Percentiles rank a stretch among this genome's conserved stretches.
Conservation (phyloP, 1,140 invertebrate genomes). For the Hypothenemus hampei region DNA sequence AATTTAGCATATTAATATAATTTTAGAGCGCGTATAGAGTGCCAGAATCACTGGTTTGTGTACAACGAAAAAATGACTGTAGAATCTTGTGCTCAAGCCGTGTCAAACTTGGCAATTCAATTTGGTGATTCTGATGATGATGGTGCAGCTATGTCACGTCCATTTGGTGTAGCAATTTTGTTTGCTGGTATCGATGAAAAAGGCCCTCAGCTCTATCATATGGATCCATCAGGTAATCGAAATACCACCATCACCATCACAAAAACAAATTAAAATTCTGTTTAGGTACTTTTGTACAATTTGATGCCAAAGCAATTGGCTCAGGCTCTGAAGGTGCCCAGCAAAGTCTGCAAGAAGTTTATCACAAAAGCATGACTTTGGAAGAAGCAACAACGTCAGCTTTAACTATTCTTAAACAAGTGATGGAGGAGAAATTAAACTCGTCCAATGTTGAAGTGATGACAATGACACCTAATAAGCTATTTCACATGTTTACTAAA, state of each 20-base stretch:
- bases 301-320: conserved; percentile 98
- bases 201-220: conserved; percentile 86
- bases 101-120: conserved; percentile 96
- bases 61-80: conserved; percentile 96
- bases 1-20: not conserved
- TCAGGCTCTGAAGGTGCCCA: conserved; percentile 99
- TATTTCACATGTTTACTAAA: conserved; percentile 88
- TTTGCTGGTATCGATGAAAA: conserved; percentile 84
- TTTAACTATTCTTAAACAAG: conserved; percentile 95
- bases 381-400: conserved; percentile 90
- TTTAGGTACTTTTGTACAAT: conserved; percentile 89
- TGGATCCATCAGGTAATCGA: conserved; percentile 98
- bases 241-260: no score
- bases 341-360: conserved; percentile 82
- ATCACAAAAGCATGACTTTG: conserved; percentile 81
- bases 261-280: no score
- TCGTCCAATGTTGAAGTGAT: conserved; percentile 98
- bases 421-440: conserved; percentile 99
- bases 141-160: conserved; percentile 93
- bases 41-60: conserved; percentile 96
- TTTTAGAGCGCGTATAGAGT: conserved; percentile 85
- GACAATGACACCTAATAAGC: conserved; percentile 77
- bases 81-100: conserved; percentile 96
- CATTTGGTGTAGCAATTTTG: conserved; percentile 96
- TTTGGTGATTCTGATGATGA: conserved; percentile 98